Evolutionary conservation across 2,113 vertebrate genomes (phyloP).

Genomic region (Varanus salvator): DNA sequence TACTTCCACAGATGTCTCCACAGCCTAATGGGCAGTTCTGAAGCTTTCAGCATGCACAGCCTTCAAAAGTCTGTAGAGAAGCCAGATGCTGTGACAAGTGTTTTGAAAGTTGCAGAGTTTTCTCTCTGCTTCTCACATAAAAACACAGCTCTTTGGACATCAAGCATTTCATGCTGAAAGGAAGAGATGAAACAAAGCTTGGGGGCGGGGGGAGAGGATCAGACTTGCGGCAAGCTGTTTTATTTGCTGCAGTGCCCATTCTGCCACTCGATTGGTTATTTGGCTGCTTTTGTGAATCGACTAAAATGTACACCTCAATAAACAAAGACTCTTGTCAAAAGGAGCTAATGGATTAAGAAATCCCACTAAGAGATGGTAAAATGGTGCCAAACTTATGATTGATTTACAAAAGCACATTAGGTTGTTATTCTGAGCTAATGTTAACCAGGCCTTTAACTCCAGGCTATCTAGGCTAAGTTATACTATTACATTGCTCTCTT

Average conservation of each 20-base stretch:
- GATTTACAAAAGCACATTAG: neutral
- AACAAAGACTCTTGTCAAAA: neutral
- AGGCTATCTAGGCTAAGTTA: neutral
- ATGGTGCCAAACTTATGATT: neutral
- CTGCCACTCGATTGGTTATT: neutral
- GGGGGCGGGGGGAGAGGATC: neutral
- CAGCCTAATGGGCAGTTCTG: constrained; percentile 32
- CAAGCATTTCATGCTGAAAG: neutral
- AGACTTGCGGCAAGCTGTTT: neutral
- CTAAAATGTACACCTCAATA: neutral
- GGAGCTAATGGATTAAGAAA: neutral
- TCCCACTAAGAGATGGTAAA: neutral
- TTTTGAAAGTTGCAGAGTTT: constrained; percentile 2
- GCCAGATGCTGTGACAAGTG: neutral
- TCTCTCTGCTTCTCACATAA: neutral
- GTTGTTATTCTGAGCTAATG: neutral
- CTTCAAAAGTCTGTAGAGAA: constrained; percentile 42
- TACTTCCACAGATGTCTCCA: constrained; percentile 27
- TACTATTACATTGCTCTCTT: neutral
- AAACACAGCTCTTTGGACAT: constrained; percentile 6
- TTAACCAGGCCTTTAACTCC: neutral
- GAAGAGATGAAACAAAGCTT: neutral
- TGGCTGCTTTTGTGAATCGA: neutral
- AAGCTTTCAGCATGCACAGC: constrained; percentile 10
- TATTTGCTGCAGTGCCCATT: neutral